Evolutionary conservation across 92 coral and sea anemone genomes (phyloP).

Genomic region (Phenganax marumi): DNA sequence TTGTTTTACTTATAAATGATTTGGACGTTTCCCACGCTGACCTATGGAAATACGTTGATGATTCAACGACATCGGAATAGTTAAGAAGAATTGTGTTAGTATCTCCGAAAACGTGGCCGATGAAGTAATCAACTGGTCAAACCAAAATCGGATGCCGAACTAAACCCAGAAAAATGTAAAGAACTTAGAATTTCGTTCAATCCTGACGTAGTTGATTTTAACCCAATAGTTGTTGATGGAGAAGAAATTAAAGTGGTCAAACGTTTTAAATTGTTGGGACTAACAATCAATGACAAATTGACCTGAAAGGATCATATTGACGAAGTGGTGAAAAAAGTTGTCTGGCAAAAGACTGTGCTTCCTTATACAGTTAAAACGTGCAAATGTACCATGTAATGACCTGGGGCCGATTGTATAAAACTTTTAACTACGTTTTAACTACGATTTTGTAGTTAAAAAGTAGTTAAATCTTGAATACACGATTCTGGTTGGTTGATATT

Average conservation of each 20-base stretch:
- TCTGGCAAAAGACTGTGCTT: not conserved
- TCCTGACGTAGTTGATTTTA: not conserved
- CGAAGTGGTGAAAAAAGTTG: too few species aligned
- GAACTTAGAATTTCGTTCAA: too few species aligned
- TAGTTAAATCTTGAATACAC: too few species aligned
- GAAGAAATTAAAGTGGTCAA: not conserved
- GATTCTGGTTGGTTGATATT: too few species aligned
- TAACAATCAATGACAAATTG: not conserved
- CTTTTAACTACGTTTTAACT: too few species aligned
- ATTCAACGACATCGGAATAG: not conserved
- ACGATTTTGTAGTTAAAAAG: too few species aligned
- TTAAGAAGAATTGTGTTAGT: not conserved
- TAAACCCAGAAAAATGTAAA: slow-evolving; percentile 9
- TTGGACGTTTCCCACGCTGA: not conserved
- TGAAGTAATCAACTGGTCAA: slow-evolving; percentile 1
- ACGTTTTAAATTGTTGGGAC: not conserved
- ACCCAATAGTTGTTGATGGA: not conserved
- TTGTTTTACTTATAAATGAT: too few species aligned
- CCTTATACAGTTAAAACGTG: too few species aligned
- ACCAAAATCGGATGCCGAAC: slow-evolving; percentile 1
- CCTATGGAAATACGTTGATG: slow-evolving; percentile 7
- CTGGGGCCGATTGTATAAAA: too few species aligned
- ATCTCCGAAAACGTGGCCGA: not conserved
- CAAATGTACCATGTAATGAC: too few species aligned
- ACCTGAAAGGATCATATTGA: too few species aligned